Evolutionary conservation across 2,888 invertebrate species (phyloP).

Genomic region (Galeopsomyia nigrocyanea): DNA sequence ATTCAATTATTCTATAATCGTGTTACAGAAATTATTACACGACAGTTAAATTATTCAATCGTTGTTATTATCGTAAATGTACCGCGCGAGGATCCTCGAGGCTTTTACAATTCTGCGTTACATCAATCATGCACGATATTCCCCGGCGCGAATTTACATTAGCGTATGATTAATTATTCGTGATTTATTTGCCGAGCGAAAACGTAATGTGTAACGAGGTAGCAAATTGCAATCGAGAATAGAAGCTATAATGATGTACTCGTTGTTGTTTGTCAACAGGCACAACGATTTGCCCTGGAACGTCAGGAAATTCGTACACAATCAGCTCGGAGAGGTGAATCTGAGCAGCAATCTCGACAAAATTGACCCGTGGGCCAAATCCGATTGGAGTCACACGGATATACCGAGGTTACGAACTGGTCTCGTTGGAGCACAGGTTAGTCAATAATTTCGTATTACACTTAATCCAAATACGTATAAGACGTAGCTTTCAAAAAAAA

Average conservation of each 20-base stretch:
- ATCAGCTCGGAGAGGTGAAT: constrained; percentile 70
- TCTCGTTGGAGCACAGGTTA: constrained; percentile 87
- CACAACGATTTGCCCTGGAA: constrained; percentile 94
- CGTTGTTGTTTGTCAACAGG: constrained; percentile 55
- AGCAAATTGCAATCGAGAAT: background rate
- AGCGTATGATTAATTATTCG: background rate
- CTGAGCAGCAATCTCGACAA: constrained; percentile 70
- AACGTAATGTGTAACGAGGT: background rate
- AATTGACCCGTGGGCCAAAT: constrained; percentile 86
- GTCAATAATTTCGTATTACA: constrained; percentile 27
- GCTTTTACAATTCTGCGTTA: background rate
- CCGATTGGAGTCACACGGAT: constrained; percentile 94
- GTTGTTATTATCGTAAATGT: no score
- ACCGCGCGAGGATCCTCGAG: no score
- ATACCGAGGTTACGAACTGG: constrained; percentile 87
- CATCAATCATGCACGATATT: background rate
- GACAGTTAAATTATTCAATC: no score
- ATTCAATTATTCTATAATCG: no score
- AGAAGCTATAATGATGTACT: background rate
- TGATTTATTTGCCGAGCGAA: constrained; percentile 51
- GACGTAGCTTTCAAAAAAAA: no score
- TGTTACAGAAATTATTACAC: no score
- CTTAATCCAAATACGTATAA: no score
- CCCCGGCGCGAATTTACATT: background rate
- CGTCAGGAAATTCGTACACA: constrained; percentile 89